Evolutionary conservation across 92 coral and sea anemone genomes (phyloP).

Genomic region (Palythoa grandiflora): DNA sequence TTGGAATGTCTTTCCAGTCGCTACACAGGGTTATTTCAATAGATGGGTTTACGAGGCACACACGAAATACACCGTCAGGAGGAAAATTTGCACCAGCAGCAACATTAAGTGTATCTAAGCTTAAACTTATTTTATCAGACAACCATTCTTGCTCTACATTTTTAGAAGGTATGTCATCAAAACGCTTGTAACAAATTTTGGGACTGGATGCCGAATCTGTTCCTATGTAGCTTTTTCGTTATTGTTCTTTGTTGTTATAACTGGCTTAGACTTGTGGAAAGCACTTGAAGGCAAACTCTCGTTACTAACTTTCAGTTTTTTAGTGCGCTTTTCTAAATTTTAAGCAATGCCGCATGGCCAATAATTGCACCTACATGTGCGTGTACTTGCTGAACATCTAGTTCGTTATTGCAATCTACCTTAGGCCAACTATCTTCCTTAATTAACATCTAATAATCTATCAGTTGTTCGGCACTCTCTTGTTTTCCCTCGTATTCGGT

Average conservation of each 20-base stretch:
- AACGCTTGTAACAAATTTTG: neutral
- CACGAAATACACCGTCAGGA: constrained; percentile 20
- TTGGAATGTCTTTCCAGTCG: constrained; percentile 39
- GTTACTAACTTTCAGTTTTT: neutral
- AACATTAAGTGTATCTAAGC: neutral
- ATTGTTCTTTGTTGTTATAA: neutral
- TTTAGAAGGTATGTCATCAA: neutral
- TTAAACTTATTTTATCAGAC: neutral
- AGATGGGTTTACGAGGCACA: neutral
- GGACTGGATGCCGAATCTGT: neutral
- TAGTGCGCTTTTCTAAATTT: neutral
- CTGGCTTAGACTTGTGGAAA: neutral
- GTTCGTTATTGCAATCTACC: neutral
- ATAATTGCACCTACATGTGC: neutral
- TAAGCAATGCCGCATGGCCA: neutral
- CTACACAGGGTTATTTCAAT: neutral
- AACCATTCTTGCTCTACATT: neutral
- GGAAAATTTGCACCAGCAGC: constrained; percentile 9
- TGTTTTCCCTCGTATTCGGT: neutral
- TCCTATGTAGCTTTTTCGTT: neutral
- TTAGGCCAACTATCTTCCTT: neutral
- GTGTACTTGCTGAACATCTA: neutral
- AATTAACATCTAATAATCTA: neutral
- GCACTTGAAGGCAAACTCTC: neutral
- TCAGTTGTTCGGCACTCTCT: neutral